Percentiles rank a stretch among this genome's conserved stretches.
Evolutionary conservation across 2,113 vertebrate species (phyloP).

Genomic region (Stegastes partitus): DNA sequence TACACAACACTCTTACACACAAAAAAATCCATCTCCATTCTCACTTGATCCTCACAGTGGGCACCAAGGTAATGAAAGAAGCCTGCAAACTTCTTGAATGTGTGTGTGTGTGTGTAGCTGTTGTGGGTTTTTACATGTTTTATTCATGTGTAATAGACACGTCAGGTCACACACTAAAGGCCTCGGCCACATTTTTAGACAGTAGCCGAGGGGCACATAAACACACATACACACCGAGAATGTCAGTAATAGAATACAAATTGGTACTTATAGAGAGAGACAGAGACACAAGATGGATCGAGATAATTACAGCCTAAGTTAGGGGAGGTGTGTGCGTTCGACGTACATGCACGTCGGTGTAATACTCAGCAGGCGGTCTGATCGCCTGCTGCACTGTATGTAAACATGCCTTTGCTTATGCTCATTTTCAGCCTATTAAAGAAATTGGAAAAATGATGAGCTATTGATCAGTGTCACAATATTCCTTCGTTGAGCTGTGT

Average conservation of each 20-base stretch:
- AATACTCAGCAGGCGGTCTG: background rate
- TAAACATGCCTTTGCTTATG: conserved; percentile 3
- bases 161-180: conserved; percentile 55
- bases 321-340: conserved; percentile 18
- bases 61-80: background rate
- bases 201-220: conserved; percentile 27
- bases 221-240: conserved; percentile 42
- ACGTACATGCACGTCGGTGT: background rate
- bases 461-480: conserved; percentile 54
- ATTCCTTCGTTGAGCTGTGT: conserved; percentile 3
- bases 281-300: conserved; percentile 45
- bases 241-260: conserved; percentile 70
- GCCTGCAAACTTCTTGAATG: background rate
- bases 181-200: conserved; percentile 46
- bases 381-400: background rate
- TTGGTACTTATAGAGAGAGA: conserved; percentile 56
- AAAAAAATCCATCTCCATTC: background rate
- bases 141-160: conserved; percentile 65
- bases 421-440: conserved; percentile 23
- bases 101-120: background rate
- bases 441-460: conserved; percentile 27
- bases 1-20: background rate
- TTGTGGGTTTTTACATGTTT: conserved; percentile 47
- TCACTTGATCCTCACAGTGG: background rate
- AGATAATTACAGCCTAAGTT: conserved; percentile 64